phyloP scores from a whole-genome alignment of 2,113 vertebrate genomes.

The Sorex fumeus region DNA sequence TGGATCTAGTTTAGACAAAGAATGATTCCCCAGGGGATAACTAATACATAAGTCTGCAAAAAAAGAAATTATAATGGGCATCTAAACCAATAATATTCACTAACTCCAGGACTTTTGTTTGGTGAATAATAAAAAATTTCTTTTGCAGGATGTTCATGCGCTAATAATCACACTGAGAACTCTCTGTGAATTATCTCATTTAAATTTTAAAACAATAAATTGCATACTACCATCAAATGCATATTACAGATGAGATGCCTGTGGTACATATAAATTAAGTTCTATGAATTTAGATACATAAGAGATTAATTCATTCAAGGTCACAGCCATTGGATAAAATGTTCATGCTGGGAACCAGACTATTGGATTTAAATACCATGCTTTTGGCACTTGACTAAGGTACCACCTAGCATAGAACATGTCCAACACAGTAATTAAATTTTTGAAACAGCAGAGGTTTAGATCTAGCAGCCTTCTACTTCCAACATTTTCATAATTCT shows the following conservation, averaged over 20 bases:
- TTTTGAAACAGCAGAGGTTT: background rate
- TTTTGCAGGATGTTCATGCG: background rate
- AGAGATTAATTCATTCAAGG: background rate
- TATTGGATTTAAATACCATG: background rate
- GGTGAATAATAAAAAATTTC: slow-evolving; percentile 11
- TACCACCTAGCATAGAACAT: background rate
- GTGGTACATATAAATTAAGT: slow-evolving; percentile 13
- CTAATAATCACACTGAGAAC: background rate
- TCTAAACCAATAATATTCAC: background rate
- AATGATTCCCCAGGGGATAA: background rate
- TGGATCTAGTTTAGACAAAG: background rate
- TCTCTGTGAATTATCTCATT: background rate
- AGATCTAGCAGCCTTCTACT: background rate
- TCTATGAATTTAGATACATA: too few relatives aligned
- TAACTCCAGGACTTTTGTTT: background rate
- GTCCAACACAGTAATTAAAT: background rate
- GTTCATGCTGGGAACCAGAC: background rate
- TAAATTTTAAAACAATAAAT: slow-evolving; percentile 35
- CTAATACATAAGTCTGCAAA: background rate
- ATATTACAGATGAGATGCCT: background rate
- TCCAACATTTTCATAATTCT: background rate
- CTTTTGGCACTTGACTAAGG: background rate
- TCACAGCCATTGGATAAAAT: background rate
- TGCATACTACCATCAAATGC: background rate
- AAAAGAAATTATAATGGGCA: background rate